Evolutionary conservation across 2,113 vertebrate species (phyloP).

Genomic region (Callithrix jacchus): DNA sequence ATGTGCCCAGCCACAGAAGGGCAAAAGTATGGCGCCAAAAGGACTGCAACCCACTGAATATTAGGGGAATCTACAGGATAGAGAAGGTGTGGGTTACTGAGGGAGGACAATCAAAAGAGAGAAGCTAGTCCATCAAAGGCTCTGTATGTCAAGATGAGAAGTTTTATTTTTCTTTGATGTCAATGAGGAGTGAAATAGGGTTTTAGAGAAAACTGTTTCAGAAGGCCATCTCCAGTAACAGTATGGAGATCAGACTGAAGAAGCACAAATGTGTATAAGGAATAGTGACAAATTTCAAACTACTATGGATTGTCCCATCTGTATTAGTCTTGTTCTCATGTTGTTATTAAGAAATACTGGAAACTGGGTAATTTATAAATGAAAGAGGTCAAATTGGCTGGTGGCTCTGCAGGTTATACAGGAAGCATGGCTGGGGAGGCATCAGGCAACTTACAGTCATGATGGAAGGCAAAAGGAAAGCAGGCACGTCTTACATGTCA

Average conservation of each 20-base stretch:
- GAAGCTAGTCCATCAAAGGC: neutral
- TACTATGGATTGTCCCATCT: neutral
- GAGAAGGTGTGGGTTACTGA: neutral
- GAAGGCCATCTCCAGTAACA: neutral
- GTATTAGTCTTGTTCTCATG: no score
- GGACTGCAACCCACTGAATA: neutral
- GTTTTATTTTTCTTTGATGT: neutral
- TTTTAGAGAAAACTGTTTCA: neutral
- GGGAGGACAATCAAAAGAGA: neutral
- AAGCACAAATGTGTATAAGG: neutral
- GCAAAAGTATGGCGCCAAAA: rapidly evolving
- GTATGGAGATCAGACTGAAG: neutral
- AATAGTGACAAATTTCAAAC: neutral
- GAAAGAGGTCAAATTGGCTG: no score
- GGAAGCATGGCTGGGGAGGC: no score
- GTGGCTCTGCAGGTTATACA: no score
- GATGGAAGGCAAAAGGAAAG: no score
- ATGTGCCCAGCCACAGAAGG: neutral
- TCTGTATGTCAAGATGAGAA: neutral
- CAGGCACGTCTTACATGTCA: no score
- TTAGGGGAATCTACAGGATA: neutral
- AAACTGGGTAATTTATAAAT: no score
- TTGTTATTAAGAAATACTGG: no score
- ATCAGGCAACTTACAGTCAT: no score
- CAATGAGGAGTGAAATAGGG: neutral